A percentile compares a stretch with the other conserved stretches of the same genome.
These are phyloP conservation scores for Orthonevra nobilis DNA, from an alignment of 2,888 invertebrate genomes.

Conservation along the genomic window DNA sequence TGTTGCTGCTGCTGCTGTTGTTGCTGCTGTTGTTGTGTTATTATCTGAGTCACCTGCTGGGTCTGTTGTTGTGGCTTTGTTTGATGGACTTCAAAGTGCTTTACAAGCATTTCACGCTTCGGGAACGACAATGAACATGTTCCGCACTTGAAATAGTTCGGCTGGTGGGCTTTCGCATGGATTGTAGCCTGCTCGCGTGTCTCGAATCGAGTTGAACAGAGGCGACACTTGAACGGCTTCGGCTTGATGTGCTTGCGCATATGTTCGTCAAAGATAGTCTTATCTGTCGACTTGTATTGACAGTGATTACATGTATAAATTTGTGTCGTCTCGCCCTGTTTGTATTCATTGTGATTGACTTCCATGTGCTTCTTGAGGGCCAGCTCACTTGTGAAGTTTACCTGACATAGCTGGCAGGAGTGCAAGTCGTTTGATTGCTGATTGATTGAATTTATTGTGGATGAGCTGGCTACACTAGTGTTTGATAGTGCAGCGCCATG, in stretches of 20 bases:
- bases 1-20: constrained; percentile 61
- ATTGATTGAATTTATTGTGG: constrained; percentile 23
- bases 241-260: constrained; percentile 79
- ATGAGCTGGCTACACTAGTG: constrained; percentile 12
- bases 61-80: constrained; percentile 70
- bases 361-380: constrained; percentile 80
- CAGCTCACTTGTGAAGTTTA: constrained; percentile 78
- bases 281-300: constrained; percentile 79
- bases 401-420: constrained; percentile 78
- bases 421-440: constrained; percentile 76
- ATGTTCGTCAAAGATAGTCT: constrained; percentile 79
- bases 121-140: constrained; percentile 79
- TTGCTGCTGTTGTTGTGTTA: too few species aligned
- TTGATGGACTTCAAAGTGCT: constrained; percentile 80
- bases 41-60: constrained; percentile 62
- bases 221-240: constrained; percentile 80
- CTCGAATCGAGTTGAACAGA: constrained; percentile 80
- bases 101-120: constrained; percentile 78
- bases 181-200: constrained; percentile 79
- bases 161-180: constrained; percentile 80
- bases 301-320: constrained; percentile 79
- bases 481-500: constrained; percentile 75
- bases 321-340: constrained; percentile 74
- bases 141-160: constrained; percentile 80
- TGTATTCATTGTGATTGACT: constrained; percentile 77